Evolutionary conservation across 1,140 invertebrate species (phyloP).

Genomic region (Gonatopus flavifemur): DNA sequence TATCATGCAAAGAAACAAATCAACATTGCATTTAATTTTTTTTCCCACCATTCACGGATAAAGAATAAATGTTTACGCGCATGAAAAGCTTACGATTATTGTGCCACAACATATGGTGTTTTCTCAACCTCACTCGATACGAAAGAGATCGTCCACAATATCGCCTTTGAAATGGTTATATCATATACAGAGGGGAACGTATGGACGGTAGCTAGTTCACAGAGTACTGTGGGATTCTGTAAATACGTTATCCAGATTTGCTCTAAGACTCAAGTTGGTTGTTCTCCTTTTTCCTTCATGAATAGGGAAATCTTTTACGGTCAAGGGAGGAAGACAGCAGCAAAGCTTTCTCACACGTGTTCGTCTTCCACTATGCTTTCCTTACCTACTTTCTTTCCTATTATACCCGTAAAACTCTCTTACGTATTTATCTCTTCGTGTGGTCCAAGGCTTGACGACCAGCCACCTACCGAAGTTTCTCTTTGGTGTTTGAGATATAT

Average conservation of each 20-base stretch:
- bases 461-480: neutral
- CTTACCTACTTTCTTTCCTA: slow-evolving; percentile 1
- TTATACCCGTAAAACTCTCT: slow-evolving; percentile 29
- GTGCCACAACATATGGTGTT: too few species aligned
- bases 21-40: too few species aligned
- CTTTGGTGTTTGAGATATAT: slow-evolving; percentile 11
- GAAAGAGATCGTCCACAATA: too few species aligned
- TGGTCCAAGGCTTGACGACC: too few species aligned
- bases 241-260: slow-evolving; percentile 45
- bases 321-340: slow-evolving; percentile 6
- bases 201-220: neutral
- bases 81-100: too few species aligned
- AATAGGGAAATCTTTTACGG: slow-evolving; percentile 28
- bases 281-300: too few species aligned
- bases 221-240: slow-evolving; percentile 23
- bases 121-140: too few species aligned
- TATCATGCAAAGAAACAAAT: too few species aligned
- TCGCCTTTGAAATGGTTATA: too few species aligned
- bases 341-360: slow-evolving; percentile 25
- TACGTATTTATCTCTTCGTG: slow-evolving; percentile 43
- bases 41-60: too few species aligned
- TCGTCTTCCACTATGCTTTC: slow-evolving; percentile 25
- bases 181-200: too few species aligned
- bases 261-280: slow-evolving; percentile 24
- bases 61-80: too few species aligned